Evolutionary conservation across 2,797 vertebrate genomes (phyloP), one percentile per base, ranked within the genome.

Genomic region (Pyrocephalus nanus): DNA sequence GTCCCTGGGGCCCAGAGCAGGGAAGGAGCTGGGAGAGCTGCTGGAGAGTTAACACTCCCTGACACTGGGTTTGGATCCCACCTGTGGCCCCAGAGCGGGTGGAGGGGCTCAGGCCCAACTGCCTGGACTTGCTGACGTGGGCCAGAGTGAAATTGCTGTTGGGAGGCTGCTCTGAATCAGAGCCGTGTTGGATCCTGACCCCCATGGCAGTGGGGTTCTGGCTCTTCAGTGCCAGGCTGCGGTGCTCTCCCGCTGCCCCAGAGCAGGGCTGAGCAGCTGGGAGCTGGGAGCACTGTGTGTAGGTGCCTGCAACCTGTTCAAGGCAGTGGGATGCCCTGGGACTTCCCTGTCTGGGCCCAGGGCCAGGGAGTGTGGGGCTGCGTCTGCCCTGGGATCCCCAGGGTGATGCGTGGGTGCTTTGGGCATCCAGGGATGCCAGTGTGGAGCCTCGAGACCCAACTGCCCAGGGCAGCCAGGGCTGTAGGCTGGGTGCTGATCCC

Each of bases 51-150:
- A 74, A 0, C 16, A 21, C 75, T 42, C 15, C 3, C 11, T 2
- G 2, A 20, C 6, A 4, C 32, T 11, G 48, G 11, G 43, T 32
- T 86, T 48, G 55, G 47, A 42, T 23, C 36, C 58, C 54, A 45
- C 3, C 48, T 66, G 57, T 2, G 3, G 17, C 23, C 19, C 22
- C 0, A 0, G 45, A 69, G 38, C 0, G 0, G 4, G 10, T n/a
- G 14, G 2, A 17, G 17, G 26, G 23, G 3, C 26, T 58, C 17
- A n/a, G 34, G 15, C 13, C 18, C 4, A 1, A 9, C 27, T 1
- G 0, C 30, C 34, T 40, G 38, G 27, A 16, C 11, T 82, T 1
- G 0, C 51, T 70, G 43, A 23, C 0, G 3, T 32, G 32, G 29
- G 29, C 11, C 4, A 3, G 54, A 45, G 47, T 1, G 2, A 53